A percentile compares a stretch with the other conserved stretches of the same genome.
phyloP scores from a whole-genome alignment of 2,888 invertebrate species.

The Geophilus truncorum region DNA sequence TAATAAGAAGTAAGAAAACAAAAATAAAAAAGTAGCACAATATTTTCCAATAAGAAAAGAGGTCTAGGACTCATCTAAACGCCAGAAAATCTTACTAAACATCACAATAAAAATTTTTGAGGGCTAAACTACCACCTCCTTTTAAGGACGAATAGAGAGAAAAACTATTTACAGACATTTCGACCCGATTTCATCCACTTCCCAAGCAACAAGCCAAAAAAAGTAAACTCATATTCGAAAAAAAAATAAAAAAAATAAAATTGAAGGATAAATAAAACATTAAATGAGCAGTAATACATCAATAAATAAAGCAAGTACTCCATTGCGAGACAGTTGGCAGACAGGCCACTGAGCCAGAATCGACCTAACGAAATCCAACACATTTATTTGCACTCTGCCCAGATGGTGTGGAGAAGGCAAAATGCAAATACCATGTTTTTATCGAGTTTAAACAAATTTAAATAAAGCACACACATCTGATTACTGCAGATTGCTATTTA shows the following conservation, averaged over 20 bases:
- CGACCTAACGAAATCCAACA: not conserved
- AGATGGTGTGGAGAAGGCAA: not conserved
- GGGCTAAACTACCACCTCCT: not conserved
- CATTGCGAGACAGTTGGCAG: constrained; percentile 16
- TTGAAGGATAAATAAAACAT: not conserved
- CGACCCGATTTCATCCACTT: constrained; percentile 7
- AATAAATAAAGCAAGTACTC: constrained; percentile 1
- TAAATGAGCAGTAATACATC: not conserved
- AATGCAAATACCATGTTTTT: not conserved
- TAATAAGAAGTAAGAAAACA: not conserved
- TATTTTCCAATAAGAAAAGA: not conserved
- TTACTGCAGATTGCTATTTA: not conserved
- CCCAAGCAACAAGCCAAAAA: not conserved
- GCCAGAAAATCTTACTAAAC: not conserved
- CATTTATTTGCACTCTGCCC: constrained; percentile 1
- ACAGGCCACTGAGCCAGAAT: constrained; percentile 1
- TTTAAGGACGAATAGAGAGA: constrained; percentile 11
- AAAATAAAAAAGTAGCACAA: not conserved
- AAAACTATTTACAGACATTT: constrained; percentile 20
- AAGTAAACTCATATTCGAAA: not conserved
- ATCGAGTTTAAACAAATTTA: not conserved
- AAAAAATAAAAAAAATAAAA: not conserved
- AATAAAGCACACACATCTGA: not conserved
- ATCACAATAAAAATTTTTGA: not conserved
- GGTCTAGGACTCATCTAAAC: not conserved